Evolutionary conservation across 2,888 invertebrate species (phyloP), one percentile per base, ranked within the genome.

Genomic region (Monopis laevigella): DNA sequence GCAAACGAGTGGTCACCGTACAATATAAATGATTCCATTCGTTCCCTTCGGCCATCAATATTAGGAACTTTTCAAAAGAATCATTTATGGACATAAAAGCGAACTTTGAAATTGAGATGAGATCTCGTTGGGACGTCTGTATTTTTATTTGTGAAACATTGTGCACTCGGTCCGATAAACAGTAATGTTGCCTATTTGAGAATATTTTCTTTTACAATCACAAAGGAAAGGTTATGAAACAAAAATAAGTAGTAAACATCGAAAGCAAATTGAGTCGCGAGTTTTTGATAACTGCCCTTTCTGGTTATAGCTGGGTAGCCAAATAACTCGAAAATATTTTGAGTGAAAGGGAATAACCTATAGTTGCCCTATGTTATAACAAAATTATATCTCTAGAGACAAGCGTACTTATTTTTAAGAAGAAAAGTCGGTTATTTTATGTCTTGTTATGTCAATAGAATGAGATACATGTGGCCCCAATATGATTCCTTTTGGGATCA

Each of bases 21-120:
- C 24, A n/a, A n/a, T 24, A 24, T 24, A 24, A 24, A 24, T 24
- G 24, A 24, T 24, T 24, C 6, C 10, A 24, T 10, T 18, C 16
- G 39, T 21, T 26, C 12, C 26, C 14, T 24, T 11, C 21, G n/a
- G 39, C 16, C 14, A 39, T 39, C 39, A 39, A 39, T 39, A 14
- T 39, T 26, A 13, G 14, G 1, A 39, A 26, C 13, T 39, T 39
- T 27, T 17, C n/a, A 17, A n/a, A 39, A 39, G 24, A 39, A 39
- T 27, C 24, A 27, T 39, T 39, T 39, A 24, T 19, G 26, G 26
- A 10, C 24, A 24, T 24, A 24, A 24, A 24, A 24, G 24, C 24
- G 24, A 24, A 7, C 24, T 24, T 24, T 24, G 24, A 24, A 24
- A 24, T 24, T 24, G 24, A 24, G 24, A 24, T 24, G 24, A 24